Conservation (phyloP, 2,888 invertebrate genomes). For the Periphyllus acericola region DNA sequence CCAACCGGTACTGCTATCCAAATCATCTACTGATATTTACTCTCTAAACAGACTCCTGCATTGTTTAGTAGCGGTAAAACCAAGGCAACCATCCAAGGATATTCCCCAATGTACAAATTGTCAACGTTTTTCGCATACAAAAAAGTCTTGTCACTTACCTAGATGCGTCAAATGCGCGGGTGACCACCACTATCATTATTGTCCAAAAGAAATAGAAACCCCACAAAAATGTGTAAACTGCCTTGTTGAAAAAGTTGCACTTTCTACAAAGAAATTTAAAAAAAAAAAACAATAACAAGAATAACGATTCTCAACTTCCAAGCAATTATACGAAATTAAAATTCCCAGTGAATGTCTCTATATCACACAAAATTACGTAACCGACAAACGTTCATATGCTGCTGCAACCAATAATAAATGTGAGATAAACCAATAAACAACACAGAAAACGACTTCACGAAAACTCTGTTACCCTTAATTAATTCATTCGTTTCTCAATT, state of each 20-base stretch:
- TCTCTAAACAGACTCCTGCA: neutral
- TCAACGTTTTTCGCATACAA: neutral
- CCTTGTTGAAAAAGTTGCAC: neutral
- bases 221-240: slow-evolving; percentile 50
- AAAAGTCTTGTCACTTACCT: neutral
- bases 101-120: neutral
- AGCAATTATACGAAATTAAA: neutral
- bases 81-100: neutral
- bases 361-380: neutral
- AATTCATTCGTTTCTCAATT: neutral
- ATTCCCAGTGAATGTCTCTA: neutral
- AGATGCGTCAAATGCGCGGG: neutral
- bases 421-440: neutral
- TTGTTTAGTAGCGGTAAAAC: neutral
- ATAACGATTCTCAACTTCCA: neutral
- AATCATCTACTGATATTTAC: neutral
- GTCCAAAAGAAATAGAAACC: neutral
- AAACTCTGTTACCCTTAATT: neutral
- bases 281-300: slow-evolving; percentile 3
- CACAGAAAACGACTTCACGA: neutral
- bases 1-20: neutral
- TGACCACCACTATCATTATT: neutral
- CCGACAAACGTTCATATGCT: slow-evolving; percentile 23
- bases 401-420: slow-evolving; percentile 15
- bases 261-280: neutral